phyloP scores from a whole-genome alignment of 2,888 invertebrate species.

The Coelinius sp. region DNA sequence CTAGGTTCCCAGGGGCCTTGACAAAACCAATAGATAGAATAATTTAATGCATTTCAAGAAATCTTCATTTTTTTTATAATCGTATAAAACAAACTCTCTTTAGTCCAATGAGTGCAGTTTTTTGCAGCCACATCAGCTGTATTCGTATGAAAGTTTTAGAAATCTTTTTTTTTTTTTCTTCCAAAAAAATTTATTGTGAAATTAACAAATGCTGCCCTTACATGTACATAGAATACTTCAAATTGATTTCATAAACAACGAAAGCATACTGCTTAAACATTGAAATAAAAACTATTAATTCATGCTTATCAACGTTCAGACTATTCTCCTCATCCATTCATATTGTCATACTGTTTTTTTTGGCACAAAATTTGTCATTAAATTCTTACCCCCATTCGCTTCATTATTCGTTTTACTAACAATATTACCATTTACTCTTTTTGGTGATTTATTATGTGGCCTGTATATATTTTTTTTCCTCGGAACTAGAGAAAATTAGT shows the following conservation, averaged over 20 bases:
- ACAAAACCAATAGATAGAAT: slow-evolving; percentile 16
- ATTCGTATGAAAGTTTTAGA: slow-evolving; percentile 58
- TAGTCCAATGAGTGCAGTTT: slow-evolving; percentile 68
- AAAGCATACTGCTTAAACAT: slow-evolving; percentile 22
- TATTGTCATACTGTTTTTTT: slow-evolving; percentile 17
- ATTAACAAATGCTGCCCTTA: slow-evolving; percentile 25
- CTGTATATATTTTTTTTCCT: neutral
- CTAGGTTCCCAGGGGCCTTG: neutral
- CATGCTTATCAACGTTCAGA: slow-evolving; percentile 22
- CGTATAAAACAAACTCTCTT: slow-evolving; percentile 38
- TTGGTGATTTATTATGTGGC: neutral
- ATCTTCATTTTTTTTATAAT: slow-evolving; percentile 24
- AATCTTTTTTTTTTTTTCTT: neutral
- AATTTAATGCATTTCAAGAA: slow-evolving; percentile 34
- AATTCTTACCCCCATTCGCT: slow-evolving; percentile 21
- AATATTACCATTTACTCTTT: neutral
- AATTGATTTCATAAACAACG: slow-evolving; percentile 8
- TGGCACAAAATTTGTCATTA: slow-evolving; percentile 1
- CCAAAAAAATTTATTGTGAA: slow-evolving; percentile 8
- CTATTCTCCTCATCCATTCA: slow-evolving; percentile 19
- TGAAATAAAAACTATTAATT: neutral
- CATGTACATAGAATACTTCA: slow-evolving; percentile 28
- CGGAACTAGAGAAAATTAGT: neutral
- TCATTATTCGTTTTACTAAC: slow-evolving; percentile 20
- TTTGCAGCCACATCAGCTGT: slow-evolving; percentile 64